A percentile compares a stretch with the other conserved stretches of the same genome.
Evolutionary conservation across 1,140 invertebrate species (phyloP).

Genomic region (Halesus radiatus): DNA sequence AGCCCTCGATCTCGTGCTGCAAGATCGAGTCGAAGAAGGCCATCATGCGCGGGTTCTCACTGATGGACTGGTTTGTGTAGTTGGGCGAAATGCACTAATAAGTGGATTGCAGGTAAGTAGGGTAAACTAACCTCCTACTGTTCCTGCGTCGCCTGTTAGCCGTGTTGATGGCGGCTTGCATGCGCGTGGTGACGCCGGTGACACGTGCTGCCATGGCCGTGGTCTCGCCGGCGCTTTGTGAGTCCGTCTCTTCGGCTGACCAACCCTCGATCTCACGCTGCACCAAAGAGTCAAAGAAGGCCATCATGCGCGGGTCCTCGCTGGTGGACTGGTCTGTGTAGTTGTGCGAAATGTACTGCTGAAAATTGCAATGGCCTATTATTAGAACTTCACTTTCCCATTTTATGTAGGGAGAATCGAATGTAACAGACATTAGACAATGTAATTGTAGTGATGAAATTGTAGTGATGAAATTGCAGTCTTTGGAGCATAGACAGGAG

Average conservation of each 20-base stretch:
- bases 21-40: too few relatives aligned
- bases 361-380: background rate
- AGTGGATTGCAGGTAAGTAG: too few relatives aligned
- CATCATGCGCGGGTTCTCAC: too few relatives aligned
- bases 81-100: too few relatives aligned
- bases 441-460: too few relatives aligned
- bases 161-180: constrained; percentile 7
- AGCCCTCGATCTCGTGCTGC: too few relatives aligned
- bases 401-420: too few relatives aligned
- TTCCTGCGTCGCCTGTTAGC: background rate
- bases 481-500: too few relatives aligned
- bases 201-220: constrained; percentile 51
- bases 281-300: constrained; percentile 94
- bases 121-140: background rate
- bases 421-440: too few relatives aligned
- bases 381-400: too few relatives aligned
- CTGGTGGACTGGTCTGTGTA: constrained; percentile 86
- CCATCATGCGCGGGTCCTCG: constrained; percentile 96
- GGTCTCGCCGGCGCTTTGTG: constrained; percentile 59
- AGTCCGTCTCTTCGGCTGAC: constrained; percentile 71
- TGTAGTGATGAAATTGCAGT: too few relatives aligned
- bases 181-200: constrained; percentile 55
- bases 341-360: constrained; percentile 81
- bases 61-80: too few relatives aligned
- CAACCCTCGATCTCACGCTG: constrained; percentile 90